A percentile compares a stretch with the other conserved stretches of the same genome.
Conservation (phyloP, 2,797 vertebrate genomes). For the Siniperca obscura region DNA sequence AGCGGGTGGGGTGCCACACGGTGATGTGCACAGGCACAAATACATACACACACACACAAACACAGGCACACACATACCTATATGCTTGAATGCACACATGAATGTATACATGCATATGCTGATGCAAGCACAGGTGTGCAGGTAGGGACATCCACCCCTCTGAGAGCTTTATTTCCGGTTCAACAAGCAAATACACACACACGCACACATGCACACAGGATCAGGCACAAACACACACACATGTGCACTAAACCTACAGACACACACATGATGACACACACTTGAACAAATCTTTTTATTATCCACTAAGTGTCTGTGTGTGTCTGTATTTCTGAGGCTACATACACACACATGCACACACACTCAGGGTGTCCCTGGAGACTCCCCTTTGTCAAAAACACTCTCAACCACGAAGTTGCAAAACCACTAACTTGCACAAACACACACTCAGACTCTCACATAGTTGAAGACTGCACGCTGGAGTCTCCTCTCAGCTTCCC, state of each 20-base stretch:
- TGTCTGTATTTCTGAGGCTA: constrained; percentile 30
- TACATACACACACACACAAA: constrained; percentile 26
- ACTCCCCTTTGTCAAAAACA: constrained; percentile 80
- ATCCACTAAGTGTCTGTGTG: background rate
- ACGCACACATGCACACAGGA: background rate
- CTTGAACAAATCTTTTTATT: background rate
- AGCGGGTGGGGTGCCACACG: constrained; percentile 58
- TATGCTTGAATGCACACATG: constrained; percentile 25
- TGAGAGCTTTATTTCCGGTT: constrained; percentile 39
- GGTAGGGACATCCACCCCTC: background rate
- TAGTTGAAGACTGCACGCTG: constrained; percentile 49
- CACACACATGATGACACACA: background rate
- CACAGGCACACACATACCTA: constrained; percentile 11
- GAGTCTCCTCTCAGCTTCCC: constrained; percentile 83
- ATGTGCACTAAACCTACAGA: background rate
- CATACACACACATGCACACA: constrained; percentile 14
- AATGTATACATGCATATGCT: constrained; percentile 11
- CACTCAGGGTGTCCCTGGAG: constrained; percentile 84
- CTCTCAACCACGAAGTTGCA: constrained; percentile 69
- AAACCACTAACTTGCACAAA: constrained; percentile 71
- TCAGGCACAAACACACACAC: background rate
- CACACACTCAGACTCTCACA: constrained; percentile 55
- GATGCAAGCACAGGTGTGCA: constrained; percentile 13
- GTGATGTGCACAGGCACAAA: constrained; percentile 42
- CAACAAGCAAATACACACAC: constrained; percentile 10